phyloP scores from a whole-genome alignment of 2,888 invertebrate genomes.

The Cistogaster globosa region DNA sequence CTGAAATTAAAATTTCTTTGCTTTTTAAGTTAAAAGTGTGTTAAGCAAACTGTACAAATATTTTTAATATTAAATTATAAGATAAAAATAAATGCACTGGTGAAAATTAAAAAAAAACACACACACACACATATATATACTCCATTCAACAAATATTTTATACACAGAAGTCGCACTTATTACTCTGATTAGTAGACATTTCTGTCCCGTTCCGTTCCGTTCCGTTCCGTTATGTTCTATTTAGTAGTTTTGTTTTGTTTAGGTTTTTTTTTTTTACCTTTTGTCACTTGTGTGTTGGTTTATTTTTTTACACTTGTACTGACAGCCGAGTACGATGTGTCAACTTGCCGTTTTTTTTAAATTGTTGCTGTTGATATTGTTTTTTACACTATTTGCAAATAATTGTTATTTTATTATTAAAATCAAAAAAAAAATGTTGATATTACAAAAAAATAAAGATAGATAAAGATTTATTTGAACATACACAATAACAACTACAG shows the following conservation, averaged over 20 bases:
- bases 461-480: slow-evolving; percentile 1
- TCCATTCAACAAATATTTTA: background rate
- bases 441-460: background rate
- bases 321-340: slow-evolving; percentile 51
- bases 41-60: background rate
- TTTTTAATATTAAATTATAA: background rate
- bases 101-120: background rate
- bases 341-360: slow-evolving; percentile 23
- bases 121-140: background rate
- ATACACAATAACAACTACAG: slow-evolving; percentile 17
- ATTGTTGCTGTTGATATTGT: slow-evolving; percentile 18
- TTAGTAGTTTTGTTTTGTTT: slow-evolving; percentile 1
- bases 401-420: slow-evolving; percentile 17
- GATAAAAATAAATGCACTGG: slow-evolving; percentile 20
- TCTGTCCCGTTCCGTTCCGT: background rate
- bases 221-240: background rate
- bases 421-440: background rate
- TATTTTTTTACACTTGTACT: slow-evolving; percentile 49
- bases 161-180: slow-evolving; percentile 5
- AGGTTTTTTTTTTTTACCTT: background rate
- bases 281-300: slow-evolving; percentile 5
- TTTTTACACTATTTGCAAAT: slow-evolving; percentile 10
- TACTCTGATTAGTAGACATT: background rate
- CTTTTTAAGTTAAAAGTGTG: background rate
- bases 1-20: background rate